Evolutionary conservation across 1,140 invertebrate species (phyloP), one percentile per base, ranked within the genome.

Genomic region (Campoletis sonorensis): DNA sequence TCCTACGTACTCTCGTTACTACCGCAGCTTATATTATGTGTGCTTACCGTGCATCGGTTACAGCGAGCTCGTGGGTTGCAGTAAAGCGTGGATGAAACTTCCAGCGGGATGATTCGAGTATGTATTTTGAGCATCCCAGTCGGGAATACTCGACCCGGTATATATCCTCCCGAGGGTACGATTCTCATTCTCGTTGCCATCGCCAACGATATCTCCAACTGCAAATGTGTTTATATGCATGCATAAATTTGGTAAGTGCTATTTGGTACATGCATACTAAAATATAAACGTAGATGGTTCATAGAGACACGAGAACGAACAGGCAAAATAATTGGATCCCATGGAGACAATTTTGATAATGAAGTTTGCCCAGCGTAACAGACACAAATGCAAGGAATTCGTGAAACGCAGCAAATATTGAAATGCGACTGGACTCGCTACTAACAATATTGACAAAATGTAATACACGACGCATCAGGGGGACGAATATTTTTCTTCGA

Each of bases 1-100:
- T 70, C 67, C 30, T 70, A 18, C 67, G 30, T 33, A 33, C 67
- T 18, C 15, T 7, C 30, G 23, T 21, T 21, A 70, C 10, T 30
- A 33, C 1, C 30, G n/a, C 30, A 30, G 30, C 15, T 23, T 27
- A 64, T 23, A 64, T 64, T 23, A 26, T 26, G 23, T 64, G 61
- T 26, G 15, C 23, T 27, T 70, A 33, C 13, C 67, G 15, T 30
- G 27, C 67, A 33, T 30, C 27, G 30, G 30, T 70, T 70, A 54
- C 51, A 54, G 27, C 15, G 67, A 18, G 67, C 21, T 1, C 21
- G 67, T 70, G 67, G 18, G 27, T n/a, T 16, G 30, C 16, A 70
- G 61, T 30, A 70, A 70, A 70, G 30, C 30, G 30, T 30, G 67
- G 67, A 33, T 70, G 67, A 70, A 64, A 70, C 27, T 70, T 70